These are phyloP conservation scores for Odontothrips loti DNA, from an alignment of 2,888 invertebrate species.

Conservation along the genomic window DNA sequence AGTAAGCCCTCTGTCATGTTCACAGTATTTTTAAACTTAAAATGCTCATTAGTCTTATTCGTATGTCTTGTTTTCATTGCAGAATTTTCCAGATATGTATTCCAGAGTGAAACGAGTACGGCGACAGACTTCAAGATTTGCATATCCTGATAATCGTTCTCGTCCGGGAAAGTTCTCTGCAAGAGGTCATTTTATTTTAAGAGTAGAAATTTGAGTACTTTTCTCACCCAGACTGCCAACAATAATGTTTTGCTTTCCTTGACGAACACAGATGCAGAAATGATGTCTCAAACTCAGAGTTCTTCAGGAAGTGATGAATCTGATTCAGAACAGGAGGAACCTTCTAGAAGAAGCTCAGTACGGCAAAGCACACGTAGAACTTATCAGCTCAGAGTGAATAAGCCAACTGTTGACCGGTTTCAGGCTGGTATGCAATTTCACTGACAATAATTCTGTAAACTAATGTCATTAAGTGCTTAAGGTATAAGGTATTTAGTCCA, in stretches of 20 bases:
- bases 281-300: neutral
- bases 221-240: too few relatives aligned
- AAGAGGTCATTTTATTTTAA: neutral
- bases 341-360: conserved; percentile 28
- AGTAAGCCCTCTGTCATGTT: neutral
- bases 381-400: conserved; percentile 49
- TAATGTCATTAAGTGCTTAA: neutral
- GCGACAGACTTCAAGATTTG: neutral
- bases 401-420: conserved; percentile 51
- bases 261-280: neutral
- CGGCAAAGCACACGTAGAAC: conserved; percentile 42
- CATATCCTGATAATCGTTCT: neutral
- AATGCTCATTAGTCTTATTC: neutral
- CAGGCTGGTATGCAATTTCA: conserved; percentile 46
- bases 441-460: conserved; percentile 1
- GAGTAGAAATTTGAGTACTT: neutral
- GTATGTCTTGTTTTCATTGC: neutral
- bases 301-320: neutral
- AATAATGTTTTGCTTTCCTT: neutral
- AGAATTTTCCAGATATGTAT: conserved; percentile 19
- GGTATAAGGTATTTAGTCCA: neutral
- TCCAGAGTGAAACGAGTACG: neutral
- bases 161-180: neutral
- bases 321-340: conserved; percentile 30
- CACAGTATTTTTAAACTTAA: neutral